Conservation (phyloP, 2,797 vertebrate species). For the Neoniphon sammara region DNA sequence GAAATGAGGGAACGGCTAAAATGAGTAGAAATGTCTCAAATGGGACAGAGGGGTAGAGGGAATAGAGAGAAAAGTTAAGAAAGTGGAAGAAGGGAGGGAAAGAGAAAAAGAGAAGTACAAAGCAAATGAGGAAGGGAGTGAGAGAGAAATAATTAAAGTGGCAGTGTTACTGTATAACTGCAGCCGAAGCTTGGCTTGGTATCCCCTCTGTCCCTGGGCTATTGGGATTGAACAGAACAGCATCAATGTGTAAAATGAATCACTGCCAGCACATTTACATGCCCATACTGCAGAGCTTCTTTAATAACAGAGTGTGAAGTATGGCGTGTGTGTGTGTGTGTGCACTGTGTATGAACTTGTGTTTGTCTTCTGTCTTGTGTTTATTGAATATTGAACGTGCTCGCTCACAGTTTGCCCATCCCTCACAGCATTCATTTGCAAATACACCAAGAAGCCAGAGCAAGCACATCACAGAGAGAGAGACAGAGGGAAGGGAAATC, state of each 20-base stretch:
- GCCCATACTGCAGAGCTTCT: conserved; percentile 66
- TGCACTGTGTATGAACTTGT: conserved; percentile 34
- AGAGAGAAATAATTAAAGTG: conserved; percentile 61
- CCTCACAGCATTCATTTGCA: conserved; percentile 35
- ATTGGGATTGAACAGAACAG: conserved; percentile 62
- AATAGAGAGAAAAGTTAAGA: conserved; percentile 47
- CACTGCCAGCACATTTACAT: conserved; percentile 71
- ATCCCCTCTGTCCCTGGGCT: conserved; percentile 62
- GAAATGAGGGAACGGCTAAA: neutral
- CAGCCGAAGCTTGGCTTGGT: conserved; percentile 68
- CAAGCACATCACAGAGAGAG: conserved; percentile 12
- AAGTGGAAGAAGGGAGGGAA: conserved; percentile 29
- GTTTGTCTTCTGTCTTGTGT: conserved; percentile 17
- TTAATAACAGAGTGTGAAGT: conserved; percentile 54
- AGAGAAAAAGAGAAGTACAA: conserved; percentile 32
- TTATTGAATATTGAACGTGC: conserved; percentile 21
- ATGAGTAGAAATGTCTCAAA: conserved; percentile 42
- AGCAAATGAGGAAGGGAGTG: conserved; percentile 43
- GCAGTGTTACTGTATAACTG: conserved; percentile 54
- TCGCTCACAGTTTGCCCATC: conserved; percentile 1
- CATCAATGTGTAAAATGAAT: conserved; percentile 58
- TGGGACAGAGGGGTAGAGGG: conserved; percentile 28
- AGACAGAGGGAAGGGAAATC: conserved; percentile 1
- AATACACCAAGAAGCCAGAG: conserved; percentile 24
- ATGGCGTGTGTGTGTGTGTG: conserved; percentile 46